These are phyloP conservation scores for Malurus melanocephalus DNA, from an alignment of 2,113 vertebrate species.

Conservation along the genomic window DNA sequence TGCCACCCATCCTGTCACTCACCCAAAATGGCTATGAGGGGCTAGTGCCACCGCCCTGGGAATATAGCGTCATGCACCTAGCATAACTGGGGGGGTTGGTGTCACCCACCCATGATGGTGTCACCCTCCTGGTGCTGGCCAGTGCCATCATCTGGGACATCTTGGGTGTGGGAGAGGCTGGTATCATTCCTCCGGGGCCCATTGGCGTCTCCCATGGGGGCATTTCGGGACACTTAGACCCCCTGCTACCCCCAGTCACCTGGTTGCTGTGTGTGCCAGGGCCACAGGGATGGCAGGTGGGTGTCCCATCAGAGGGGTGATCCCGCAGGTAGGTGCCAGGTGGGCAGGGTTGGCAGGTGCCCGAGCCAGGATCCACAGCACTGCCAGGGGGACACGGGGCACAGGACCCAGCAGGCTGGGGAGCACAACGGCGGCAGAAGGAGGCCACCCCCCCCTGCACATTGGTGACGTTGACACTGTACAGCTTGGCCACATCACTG, in stretches of 20 bases:
- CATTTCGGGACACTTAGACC: neutral
- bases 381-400: slow-evolving; percentile 83
- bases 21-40: neutral
- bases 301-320: slow-evolving; percentile 75
- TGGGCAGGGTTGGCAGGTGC: slow-evolving; percentile 79
- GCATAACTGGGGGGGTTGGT: neutral
- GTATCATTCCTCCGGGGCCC: slow-evolving; percentile 39
- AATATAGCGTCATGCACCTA: neutral
- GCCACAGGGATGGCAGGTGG: slow-evolving; percentile 82
- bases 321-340: slow-evolving; percentile 78
- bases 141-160: neutral
- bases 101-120: neutral
- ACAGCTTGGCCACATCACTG: slow-evolving; percentile 85
- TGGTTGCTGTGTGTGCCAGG: slow-evolving; percentile 84
- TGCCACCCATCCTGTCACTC: neutral
- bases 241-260: slow-evolving; percentile 55
- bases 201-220: neutral
- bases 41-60: neutral
- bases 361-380: slow-evolving; percentile 76
- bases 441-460: slow-evolving; percentile 87
- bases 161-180: neutral
- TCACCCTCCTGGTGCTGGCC: neutral
- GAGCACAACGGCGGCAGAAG: slow-evolving; percentile 83
- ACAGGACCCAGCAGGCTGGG: slow-evolving; percentile 72
- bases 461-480: slow-evolving; percentile 89